Evolutionary conservation across 2,113 vertebrate genomes (phyloP).

Genomic region (Pongo abelii): DNA sequence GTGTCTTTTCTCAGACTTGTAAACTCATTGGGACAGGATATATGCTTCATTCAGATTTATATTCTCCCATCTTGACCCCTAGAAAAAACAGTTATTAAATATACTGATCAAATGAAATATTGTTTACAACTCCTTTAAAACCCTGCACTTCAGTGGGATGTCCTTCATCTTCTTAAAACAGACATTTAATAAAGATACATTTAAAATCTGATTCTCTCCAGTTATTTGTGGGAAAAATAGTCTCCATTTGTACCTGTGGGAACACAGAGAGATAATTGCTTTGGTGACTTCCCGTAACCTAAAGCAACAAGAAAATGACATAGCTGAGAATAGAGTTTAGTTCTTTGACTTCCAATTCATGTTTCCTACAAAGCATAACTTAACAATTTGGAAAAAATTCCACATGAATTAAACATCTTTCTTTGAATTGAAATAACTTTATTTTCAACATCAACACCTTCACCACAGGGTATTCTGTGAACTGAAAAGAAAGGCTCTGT

Average conservation of each 20-base stretch:
- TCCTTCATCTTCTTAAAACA: not conserved
- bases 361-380: conserved; percentile 43
- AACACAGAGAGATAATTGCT: conserved; percentile 45
- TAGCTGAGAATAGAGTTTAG: not conserved
- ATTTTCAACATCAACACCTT: conserved; percentile 39
- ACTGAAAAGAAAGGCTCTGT: conserved; percentile 39
- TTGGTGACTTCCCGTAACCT: conserved; percentile 14
- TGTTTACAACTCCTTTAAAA: not conserved
- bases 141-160: not conserved
- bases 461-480: conserved; percentile 18
- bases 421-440: conserved; percentile 53
- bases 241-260: not conserved
- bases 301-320: conserved; percentile 9
- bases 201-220: not conserved
- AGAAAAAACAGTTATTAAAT: not conserved
- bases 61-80: not conserved
- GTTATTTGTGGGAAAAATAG: not conserved
- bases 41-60: not conserved
- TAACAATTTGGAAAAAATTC: not conserved
- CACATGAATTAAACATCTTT: conserved; percentile 42
- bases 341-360: conserved; percentile 34
- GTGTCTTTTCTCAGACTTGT: not conserved
- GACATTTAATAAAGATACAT: not conserved
- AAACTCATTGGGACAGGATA: not conserved
- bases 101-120: not conserved